Evolutionary conservation across 2,113 vertebrate species (phyloP).

Genomic region (Pteruthius melanotis): DNA sequence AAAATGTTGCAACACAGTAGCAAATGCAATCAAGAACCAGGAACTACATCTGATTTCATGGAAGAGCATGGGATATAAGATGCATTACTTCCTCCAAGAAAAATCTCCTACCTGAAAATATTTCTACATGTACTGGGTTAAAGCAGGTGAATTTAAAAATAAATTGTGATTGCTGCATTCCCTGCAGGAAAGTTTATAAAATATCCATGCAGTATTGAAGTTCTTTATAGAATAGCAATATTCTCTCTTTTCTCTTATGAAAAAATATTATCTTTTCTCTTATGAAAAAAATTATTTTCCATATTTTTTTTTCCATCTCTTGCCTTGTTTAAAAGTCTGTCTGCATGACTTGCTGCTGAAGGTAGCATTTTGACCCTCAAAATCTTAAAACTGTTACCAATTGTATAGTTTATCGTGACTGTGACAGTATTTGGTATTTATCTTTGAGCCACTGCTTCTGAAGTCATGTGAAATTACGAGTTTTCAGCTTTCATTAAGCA

Average conservation of each 20-base stretch:
- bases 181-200: background rate
- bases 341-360: background rate
- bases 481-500: conserved; percentile 48
- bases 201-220: background rate
- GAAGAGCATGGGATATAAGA: background rate
- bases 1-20: conserved; percentile 46
- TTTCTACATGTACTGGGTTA: background rate
- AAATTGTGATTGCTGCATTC: background rate
- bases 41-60: background rate
- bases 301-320: background rate
- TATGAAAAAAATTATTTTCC: background rate
- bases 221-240: background rate
- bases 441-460: background rate
- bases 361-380: background rate
- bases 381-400: conserved; percentile 12
- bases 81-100: background rate
- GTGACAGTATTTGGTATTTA: background rate
- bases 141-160: background rate
- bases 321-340: background rate
- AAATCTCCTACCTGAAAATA: background rate
- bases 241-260: background rate
- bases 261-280: background rate
- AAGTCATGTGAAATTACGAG: conserved; percentile 8
- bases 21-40: conserved; percentile 27
- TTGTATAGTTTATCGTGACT: background rate